A percentile compares a stretch with the other conserved stretches of the same genome.
Evolutionary conservation across 2,797 vertebrate species (phyloP).

Genomic region (Coregonus suidteri): DNA sequence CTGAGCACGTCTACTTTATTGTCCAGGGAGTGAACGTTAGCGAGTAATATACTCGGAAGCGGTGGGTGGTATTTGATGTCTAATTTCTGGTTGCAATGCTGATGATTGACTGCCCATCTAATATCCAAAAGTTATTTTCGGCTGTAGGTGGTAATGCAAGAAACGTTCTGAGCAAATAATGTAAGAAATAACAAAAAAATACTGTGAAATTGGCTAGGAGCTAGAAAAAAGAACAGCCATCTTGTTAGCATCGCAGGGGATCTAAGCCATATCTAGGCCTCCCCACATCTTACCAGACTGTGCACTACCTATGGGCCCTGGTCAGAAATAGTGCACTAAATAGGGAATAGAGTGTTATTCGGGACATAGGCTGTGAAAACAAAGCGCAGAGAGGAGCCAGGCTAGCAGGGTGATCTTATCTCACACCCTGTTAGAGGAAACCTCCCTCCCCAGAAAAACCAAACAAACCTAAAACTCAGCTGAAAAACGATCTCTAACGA

Average conservation of each 20-base stretch:
- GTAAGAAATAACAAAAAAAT: too few relatives aligned
- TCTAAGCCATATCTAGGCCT: background rate
- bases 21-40: too few relatives aligned
- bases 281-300: background rate
- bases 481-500: background rate
- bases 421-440: constrained; percentile 1
- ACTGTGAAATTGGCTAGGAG: too few relatives aligned
- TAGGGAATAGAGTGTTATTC: background rate
- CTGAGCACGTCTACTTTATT: too few relatives aligned
- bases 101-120: too few relatives aligned
- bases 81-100: too few relatives aligned
- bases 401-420: background rate
- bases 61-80: too few relatives aligned
- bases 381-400: background rate
- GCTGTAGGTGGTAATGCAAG: too few relatives aligned
- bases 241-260: background rate
- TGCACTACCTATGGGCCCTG: background rate
- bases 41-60: too few relatives aligned
- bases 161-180: too few relatives aligned
- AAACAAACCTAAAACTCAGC: background rate
- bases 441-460: background rate
- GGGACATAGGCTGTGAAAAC: background rate
- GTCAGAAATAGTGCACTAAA: background rate
- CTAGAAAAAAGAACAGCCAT: too few relatives aligned
- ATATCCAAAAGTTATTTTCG: too few relatives aligned